Evolutionary conservation across 2,113 vertebrate species (phyloP), one percentile per base, ranked within the genome.

Genomic region (Gallinago media): DNA sequence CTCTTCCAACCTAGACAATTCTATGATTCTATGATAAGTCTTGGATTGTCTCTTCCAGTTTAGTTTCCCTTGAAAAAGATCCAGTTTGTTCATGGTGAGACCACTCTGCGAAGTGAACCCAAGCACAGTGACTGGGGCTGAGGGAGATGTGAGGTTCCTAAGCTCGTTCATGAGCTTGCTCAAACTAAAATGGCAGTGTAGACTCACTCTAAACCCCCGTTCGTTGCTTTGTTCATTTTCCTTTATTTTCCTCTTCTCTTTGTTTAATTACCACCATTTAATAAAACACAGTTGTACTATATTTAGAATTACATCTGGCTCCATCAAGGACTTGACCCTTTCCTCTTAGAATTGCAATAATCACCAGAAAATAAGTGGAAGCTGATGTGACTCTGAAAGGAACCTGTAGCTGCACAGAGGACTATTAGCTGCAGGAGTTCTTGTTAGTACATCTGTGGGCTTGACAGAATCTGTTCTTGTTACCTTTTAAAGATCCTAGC

Each of bases 261-360:
- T 77, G 34, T 42, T 89, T 95, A 86, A 25, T 83, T 76, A 80
- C 20, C 12, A 49, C 32, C 42, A 86, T 72, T 87, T 72, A 81
- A 72, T 62, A 78, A 82, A 87, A 10, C 18, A 79, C 26, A 56
- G 31, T 49, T 58, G 22, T 87, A 38, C 40, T 88, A 1, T 72
- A 79, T 79, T 79, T 56, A 76, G 38, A 81, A 75, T 61, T 65
- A 85, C 85, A 75, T 12, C 40, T 85, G 71, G 75, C 55, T 89
- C 36, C 49, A 31, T 18, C 1, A 6, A 47, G 25, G 59, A 29
- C 55, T 75, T 72, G 66, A 88, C 54, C 20, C 26, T 70, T 73
- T 91, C 46, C 50, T 88, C 40, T 82, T 67, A 65, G 82, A 93
- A 88, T 31, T 85, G 56, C 47, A 81, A 40, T 70, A 65, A 67